Evolutionary conservation across 2,888 invertebrate genomes (phyloP), one percentile per base, ranked within the genome.

Genomic region (Caenorhabditis sinica): DNA sequence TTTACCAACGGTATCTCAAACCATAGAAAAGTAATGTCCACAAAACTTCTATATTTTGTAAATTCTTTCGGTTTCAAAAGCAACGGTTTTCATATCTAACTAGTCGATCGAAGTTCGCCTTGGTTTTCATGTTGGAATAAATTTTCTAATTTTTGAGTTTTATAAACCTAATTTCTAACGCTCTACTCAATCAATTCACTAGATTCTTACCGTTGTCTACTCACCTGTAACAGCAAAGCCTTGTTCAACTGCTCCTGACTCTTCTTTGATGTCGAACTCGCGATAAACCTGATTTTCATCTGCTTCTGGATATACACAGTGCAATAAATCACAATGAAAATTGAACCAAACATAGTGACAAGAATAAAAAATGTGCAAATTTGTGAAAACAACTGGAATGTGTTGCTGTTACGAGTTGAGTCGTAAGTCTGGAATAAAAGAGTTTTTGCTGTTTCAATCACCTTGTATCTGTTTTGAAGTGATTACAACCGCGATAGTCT

Each of bases 181-280:
- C 9, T 36, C 33, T 36, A 36, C 9, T 36, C 33, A 36, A 36
- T 6, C n/a, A n/a, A n/a, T n/a, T n/a, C n/a, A n/a, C n/a, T n/a
- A n/a, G n/a, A n/a, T n/a, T n/a, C n/a, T n/a, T n/a, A n/a, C n/a
- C n/a, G n/a, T n/a, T n/a, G n/a, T n/a, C n/a, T n/a, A n/a, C 61
- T 8, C 0, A 71, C 61, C 63, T 69, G 71, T 33, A 80, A 40
- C 28, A 71, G 43, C 13, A 80, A 45, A 15, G 72, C 66, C 36
- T 17, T 65, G 23, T 72, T 82, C 51, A 82, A 51, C 23, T 82
- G 82, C 45, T 82, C 76, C 45, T 82, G 82, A n/a, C 76, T 30
- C 56, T 60, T 76, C 9, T 45, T 43, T 1, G 76, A 58, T 4
- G 20, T 72, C 11, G 61, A 63, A 20, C 82, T 82, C 1, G 65